These are phyloP conservation scores for Poeciliopsis prolifica DNA, from an alignment of 2,113 vertebrate genomes.

Conservation along the genomic window DNA sequence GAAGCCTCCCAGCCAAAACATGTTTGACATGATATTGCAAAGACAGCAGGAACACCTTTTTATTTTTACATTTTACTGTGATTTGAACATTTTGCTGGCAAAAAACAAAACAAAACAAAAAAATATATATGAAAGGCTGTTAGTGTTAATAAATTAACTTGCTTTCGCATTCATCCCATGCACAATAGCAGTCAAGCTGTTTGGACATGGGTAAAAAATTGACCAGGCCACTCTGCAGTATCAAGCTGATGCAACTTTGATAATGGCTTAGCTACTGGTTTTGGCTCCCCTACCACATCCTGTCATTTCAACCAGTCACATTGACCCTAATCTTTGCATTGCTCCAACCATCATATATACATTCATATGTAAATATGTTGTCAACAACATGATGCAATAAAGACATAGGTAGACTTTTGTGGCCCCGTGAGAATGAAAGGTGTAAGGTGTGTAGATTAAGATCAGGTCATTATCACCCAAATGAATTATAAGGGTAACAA, in stretches of 20 bases:
- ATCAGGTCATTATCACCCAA: neutral
- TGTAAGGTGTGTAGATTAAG: neutral
- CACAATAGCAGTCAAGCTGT: neutral
- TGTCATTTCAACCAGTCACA: slow-evolving; percentile 32
- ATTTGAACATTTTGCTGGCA: neutral
- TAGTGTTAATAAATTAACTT: neutral
- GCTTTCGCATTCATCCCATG: neutral
- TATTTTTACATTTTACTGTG: neutral
- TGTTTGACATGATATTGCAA: slow-evolving; percentile 30
- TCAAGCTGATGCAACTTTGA: neutral
- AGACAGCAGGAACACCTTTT: slow-evolving; percentile 17
- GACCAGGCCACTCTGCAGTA: neutral
- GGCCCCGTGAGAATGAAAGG: neutral
- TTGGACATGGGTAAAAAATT: neutral
- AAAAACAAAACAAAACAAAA: neutral
- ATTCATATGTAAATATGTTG: too few species aligned
- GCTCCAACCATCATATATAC: slow-evolving; percentile 12
- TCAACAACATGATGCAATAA: slow-evolving; percentile 18
- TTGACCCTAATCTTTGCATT: slow-evolving; percentile 25
- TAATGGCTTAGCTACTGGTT: slow-evolving; percentile 15
- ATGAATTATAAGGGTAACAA: neutral
- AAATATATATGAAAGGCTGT: neutral
- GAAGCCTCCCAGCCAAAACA: slow-evolving; percentile 30
- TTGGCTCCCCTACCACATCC: slow-evolving; percentile 24
- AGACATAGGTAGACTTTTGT: slow-evolving; percentile 22